phyloP scores from a whole-genome alignment of 2,797 vertebrate species.

The Sebastes cheni region DNA sequence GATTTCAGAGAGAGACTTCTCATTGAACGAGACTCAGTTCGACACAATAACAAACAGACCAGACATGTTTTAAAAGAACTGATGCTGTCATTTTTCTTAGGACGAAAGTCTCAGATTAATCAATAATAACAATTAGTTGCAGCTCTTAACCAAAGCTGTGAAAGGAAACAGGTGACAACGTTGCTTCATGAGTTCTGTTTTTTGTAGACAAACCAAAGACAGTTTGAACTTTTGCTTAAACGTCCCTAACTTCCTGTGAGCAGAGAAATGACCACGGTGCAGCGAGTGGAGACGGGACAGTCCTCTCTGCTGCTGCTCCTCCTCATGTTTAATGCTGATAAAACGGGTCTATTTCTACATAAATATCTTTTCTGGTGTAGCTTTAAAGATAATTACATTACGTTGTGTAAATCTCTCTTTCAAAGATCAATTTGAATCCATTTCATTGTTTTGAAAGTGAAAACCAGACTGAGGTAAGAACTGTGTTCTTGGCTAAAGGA shows the following conservation, averaged over 20 bases:
- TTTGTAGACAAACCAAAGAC: background rate
- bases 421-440: background rate
- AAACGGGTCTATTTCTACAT: background rate
- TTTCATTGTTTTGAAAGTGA: background rate
- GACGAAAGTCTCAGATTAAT: background rate
- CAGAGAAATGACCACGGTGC: background rate
- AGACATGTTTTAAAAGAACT: background rate
- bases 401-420: background rate
- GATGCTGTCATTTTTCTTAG: background rate
- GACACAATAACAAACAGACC: background rate
- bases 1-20: too few species aligned
- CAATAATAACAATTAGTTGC: background rate
- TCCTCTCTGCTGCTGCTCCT: background rate
- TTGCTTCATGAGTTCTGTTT: background rate
- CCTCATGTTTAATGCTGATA: slow-evolving; percentile 1
- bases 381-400: slow-evolving; percentile 17
- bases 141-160: background rate
- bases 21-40: background rate
- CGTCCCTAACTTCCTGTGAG: background rate
- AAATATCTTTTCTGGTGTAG: background rate
- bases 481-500: slow-evolving; percentile 27
- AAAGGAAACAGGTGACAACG: background rate
- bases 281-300: background rate
- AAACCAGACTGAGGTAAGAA: slow-evolving; percentile 5
- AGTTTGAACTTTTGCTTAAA: background rate